phyloP scores from a whole-genome alignment of 2,797 vertebrate species.

The Pteronotus mesoamericanus region DNA sequence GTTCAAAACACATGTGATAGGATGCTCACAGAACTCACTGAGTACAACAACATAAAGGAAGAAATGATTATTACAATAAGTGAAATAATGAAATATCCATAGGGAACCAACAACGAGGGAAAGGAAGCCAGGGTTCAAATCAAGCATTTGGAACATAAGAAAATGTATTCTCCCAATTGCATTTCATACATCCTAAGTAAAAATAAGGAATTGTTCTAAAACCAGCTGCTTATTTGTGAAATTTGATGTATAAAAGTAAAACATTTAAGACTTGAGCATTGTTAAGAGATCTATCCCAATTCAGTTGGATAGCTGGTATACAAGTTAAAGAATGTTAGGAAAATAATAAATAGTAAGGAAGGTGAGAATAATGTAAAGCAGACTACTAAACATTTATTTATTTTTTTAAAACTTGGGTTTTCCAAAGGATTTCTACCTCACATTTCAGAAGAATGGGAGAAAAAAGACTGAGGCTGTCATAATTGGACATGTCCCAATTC shows the following conservation, averaged over 20 bases:
- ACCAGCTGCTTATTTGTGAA: constrained; percentile 5
- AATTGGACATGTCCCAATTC: not conserved
- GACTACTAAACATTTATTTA: not conserved
- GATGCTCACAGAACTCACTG: no score
- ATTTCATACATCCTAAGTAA: constrained; percentile 27
- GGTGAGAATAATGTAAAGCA: not conserved
- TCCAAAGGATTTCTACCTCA: not conserved
- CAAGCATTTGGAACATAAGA: no score
- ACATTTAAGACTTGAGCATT: not conserved
- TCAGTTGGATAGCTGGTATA: not conserved
- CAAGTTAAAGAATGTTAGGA: not conserved
- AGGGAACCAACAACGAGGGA: no score
- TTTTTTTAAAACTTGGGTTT: not conserved
- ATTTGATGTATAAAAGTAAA: constrained; percentile 15
- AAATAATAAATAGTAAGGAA: not conserved
- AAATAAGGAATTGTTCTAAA: constrained; percentile 34
- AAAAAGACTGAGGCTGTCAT: not conserved
- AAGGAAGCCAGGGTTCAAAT: no score
- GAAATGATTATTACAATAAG: no score
- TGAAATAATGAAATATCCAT: no score
- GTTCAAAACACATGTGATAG: no score
- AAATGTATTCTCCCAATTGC: constrained; percentile 30
- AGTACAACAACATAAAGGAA: no score
- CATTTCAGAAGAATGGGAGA: not conserved
- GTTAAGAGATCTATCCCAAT: not conserved